phyloP scores from a whole-genome alignment of 2,797 vertebrate species.

The Acanthurus tractus region DNA sequence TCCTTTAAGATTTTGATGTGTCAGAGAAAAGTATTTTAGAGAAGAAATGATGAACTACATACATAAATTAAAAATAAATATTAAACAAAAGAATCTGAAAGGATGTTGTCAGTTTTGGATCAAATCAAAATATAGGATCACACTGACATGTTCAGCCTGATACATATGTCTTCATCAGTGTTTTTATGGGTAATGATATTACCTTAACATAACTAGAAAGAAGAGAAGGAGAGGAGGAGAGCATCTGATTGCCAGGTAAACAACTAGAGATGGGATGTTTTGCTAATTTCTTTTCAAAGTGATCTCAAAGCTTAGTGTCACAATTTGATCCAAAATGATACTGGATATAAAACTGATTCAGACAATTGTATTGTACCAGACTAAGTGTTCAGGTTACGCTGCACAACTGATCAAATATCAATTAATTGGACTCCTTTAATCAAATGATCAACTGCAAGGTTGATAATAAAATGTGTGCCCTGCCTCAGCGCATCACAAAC shows the following conservation, averaged over 20 bases:
- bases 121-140: slow-evolving; percentile 32
- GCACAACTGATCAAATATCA: too few relatives aligned
- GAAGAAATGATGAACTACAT: not conserved
- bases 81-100: slow-evolving; percentile 20
- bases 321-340: not conserved
- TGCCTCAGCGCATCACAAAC: too few relatives aligned
- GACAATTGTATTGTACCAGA: not conserved
- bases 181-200: slow-evolving; percentile 20
- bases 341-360: too few relatives aligned
- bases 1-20: not conserved
- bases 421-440: too few relatives aligned
- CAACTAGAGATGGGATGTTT: not conserved
- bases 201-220: not conserved
- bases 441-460: too few relatives aligned
- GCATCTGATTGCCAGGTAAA: not conserved
- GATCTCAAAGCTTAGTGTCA: not conserved
- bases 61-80: not conserved
- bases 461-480: too few relatives aligned
- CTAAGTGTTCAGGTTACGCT: not conserved
- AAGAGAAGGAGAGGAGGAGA: not conserved
- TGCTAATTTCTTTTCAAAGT: not conserved
- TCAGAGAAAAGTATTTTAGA: not conserved
- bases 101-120: slow-evolving; percentile 28
- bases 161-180: slow-evolving; percentile 20
- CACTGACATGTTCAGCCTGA: slow-evolving; percentile 13